Conservation (phyloP, 2,797 vertebrate genomes). For the Halcyon chelicuti region DNA sequence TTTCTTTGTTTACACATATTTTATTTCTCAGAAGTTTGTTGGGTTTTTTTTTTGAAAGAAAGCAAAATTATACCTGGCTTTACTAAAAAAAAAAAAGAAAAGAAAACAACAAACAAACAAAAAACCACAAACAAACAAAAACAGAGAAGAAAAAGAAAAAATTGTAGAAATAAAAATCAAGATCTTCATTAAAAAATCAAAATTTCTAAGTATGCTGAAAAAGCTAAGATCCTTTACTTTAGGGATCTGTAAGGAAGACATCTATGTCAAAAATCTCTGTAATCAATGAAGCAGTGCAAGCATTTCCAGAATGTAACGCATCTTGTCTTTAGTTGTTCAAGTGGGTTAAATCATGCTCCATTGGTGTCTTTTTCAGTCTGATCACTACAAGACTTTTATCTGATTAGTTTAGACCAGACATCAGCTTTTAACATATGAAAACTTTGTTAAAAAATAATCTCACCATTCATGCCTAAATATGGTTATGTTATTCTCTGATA, state of each 20-base stretch:
- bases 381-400: background rate
- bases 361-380: background rate
- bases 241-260: background rate
- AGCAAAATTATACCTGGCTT: background rate
- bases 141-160: no score
- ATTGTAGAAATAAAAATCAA: background rate
- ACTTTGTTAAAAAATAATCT: background rate
- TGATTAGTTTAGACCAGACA: background rate
- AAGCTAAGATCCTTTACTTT: background rate
- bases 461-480: background rate
- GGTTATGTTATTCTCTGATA: background rate
- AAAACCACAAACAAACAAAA: no score
- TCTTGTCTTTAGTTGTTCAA: background rate
- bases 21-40: background rate
- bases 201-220: background rate
- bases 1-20: background rate
- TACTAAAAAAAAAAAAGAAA: no score
- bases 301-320: background rate
- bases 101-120: no score
- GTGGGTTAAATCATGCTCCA: background rate
- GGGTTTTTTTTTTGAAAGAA: background rate
- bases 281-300: background rate
- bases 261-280: background rate
- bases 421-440: background rate
- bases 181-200: fast-evolving